phyloP scores from a whole-genome alignment of 1,140 invertebrate genomes.

The Drosophila varians region DNA sequence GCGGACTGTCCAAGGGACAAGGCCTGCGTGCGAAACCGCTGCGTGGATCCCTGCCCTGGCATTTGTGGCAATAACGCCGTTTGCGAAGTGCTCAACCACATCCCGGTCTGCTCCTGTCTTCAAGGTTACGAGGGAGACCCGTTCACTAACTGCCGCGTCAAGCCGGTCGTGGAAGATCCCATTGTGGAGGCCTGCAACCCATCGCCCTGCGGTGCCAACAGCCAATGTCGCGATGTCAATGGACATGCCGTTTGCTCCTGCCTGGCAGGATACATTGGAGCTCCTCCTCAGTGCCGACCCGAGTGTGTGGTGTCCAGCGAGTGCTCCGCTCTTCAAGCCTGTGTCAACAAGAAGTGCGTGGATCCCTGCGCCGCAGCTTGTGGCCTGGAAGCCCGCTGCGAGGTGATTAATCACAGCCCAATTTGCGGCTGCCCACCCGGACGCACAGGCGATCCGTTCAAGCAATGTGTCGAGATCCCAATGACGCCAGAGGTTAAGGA shows the following conservation, averaged over 20 bases:
- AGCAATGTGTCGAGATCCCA: slow-evolving; percentile 88
- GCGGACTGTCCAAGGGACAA: slow-evolving; percentile 92
- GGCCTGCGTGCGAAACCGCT: slow-evolving; percentile 92
- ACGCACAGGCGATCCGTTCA: slow-evolving; percentile 93
- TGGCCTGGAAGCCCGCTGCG: slow-evolving; percentile 91
- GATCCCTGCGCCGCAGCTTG: slow-evolving; percentile 93
- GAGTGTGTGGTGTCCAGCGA: slow-evolving; percentile 93
- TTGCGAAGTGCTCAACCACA: slow-evolving; percentile 93
- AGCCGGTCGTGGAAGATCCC: slow-evolving; percentile 80
- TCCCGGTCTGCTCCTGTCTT: slow-evolving; percentile 91
- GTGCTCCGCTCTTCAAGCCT: slow-evolving; percentile 91
- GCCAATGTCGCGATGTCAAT: slow-evolving; percentile 88
- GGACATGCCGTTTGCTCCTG: slow-evolving; percentile 92
- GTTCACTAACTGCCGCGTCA: slow-evolving; percentile 88
- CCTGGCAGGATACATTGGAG: slow-evolving; percentile 89
- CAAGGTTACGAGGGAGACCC: slow-evolving; percentile 91
- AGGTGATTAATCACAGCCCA: slow-evolving; percentile 93
- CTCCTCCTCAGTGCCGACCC: slow-evolving; percentile 90
- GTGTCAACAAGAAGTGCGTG: slow-evolving; percentile 92
- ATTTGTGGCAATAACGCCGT: slow-evolving; percentile 92
- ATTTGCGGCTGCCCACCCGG: slow-evolving; percentile 91
- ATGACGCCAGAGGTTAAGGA: slow-evolving; percentile 54
- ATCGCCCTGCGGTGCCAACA: slow-evolving; percentile 89
- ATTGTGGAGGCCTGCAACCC: slow-evolving; percentile 91
- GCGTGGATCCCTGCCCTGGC: slow-evolving; percentile 91